These are phyloP conservation scores for Okamejei kenojei DNA, from an alignment of 2,797 vertebrate genomes.

Conservation along the genomic window DNA sequence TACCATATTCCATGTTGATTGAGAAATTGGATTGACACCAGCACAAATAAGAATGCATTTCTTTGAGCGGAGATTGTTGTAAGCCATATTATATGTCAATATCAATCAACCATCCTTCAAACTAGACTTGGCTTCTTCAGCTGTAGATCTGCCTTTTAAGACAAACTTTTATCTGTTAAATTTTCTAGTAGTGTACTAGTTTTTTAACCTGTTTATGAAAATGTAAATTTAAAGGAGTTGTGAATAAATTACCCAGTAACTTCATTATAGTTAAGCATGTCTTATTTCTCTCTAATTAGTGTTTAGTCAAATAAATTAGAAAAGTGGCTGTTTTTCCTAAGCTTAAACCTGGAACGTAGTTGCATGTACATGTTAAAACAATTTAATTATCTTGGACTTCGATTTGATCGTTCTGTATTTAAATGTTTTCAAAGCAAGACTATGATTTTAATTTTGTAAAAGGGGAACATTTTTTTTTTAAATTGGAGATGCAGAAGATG, in stretches of 20 bases:
- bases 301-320: background rate
- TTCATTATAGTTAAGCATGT: background rate
- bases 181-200: slow-evolving; percentile 37
- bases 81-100: slow-evolving; percentile 53
- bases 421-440: background rate
- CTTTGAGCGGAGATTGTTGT: slow-evolving; percentile 52
- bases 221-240: slow-evolving; percentile 32
- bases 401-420: slow-evolving; percentile 22
- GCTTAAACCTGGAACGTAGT: background rate
- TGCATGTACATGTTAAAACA: slow-evolving; percentile 24
- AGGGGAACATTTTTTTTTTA: background rate
- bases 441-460: slow-evolving; percentile 29
- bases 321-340: background rate
- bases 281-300: background rate
- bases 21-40: slow-evolving; percentile 60
- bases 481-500: background rate
- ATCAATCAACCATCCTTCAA: slow-evolving; percentile 47
- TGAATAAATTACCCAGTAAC: slow-evolving; percentile 30
- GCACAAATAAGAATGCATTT: slow-evolving; percentile 57
- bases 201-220: slow-evolving; percentile 30
- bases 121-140: background rate
- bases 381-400: background rate
- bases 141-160: slow-evolving; percentile 24
- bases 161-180: slow-evolving; percentile 20
- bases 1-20: slow-evolving; percentile 50